Percentiles rank a stretch among this genome's conserved stretches.
Evolutionary conservation across 2,113 vertebrate genomes (phyloP).

Genomic region (Corydoras sp.): DNA sequence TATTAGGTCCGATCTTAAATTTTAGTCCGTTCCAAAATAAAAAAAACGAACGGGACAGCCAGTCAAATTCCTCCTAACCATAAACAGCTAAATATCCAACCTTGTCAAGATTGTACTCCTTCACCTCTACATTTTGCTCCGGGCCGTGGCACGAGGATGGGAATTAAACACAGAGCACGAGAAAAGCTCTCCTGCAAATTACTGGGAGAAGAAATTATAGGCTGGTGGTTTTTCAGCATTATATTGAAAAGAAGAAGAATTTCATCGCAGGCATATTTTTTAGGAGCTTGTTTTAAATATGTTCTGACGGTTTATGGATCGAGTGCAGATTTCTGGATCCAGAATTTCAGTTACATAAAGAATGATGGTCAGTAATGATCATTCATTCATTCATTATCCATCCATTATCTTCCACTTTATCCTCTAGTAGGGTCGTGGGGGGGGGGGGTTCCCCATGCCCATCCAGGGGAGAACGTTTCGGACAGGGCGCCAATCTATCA

Average conservation of each 20-base stretch:
- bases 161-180: slow-evolving; percentile 12
- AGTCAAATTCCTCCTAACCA: slow-evolving; percentile 13
- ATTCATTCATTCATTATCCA: too few species aligned
- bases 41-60: not conserved
- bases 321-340: too few species aligned
- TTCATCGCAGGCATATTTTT: slow-evolving; percentile 17
- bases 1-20: slow-evolving; percentile 18
- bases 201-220: slow-evolving; percentile 19
- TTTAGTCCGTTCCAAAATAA: not conserved
- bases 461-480: too few species aligned
- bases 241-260: slow-evolving; percentile 11
- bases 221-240: slow-evolving; percentile 9
- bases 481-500: too few species aligned
- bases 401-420: too few species aligned
- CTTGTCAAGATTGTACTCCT: slow-evolving; percentile 12
- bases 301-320: not conserved
- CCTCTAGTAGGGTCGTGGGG: too few species aligned
- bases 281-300: not conserved
- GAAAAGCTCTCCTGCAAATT: slow-evolving; percentile 10
- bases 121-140: not conserved
- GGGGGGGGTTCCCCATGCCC: too few species aligned
- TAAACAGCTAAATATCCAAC: slow-evolving; percentile 14
- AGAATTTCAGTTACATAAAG: too few species aligned
- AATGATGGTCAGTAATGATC: too few species aligned
- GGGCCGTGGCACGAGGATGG: not conserved